Evolutionary conservation across 2,113 vertebrate species (phyloP).

Genomic region (Psittacara wagleri): DNA sequence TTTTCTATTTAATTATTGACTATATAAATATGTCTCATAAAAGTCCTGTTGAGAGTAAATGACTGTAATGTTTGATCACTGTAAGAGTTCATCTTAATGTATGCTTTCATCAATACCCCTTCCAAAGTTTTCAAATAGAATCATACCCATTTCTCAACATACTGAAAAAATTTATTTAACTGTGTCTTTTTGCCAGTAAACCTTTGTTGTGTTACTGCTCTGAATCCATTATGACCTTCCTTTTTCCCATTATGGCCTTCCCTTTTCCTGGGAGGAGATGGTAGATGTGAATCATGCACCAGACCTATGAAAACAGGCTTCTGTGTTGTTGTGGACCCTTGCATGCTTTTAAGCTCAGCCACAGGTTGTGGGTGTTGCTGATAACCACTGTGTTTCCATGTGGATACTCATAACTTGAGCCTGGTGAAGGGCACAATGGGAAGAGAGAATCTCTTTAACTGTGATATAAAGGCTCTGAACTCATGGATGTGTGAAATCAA

Average conservation of each 20-base stretch:
- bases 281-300: accelerated
- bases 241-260: neutral
- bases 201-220: neutral
- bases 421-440: neutral
- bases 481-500: neutral
- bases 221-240: neutral
- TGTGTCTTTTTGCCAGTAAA: slow-evolving; percentile 3
- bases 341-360: neutral
- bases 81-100: slow-evolving; percentile 26
- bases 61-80: slow-evolving; percentile 58
- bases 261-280: neutral
- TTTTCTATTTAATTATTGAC: slow-evolving; percentile 59
- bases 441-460: neutral
- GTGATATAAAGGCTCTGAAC: neutral
- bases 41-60: slow-evolving; percentile 74
- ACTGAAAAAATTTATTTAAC: neutral
- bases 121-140: neutral
- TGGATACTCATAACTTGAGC: neutral
- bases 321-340: neutral
- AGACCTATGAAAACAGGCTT: neutral
- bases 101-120: neutral
- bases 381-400: neutral
- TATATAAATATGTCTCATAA: slow-evolving; percentile 67
- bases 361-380: neutral
- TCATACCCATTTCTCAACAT: neutral